Evolutionary conservation across 2,888 invertebrate species (phyloP).

Genomic region (Lycaena phlaeas): DNA sequence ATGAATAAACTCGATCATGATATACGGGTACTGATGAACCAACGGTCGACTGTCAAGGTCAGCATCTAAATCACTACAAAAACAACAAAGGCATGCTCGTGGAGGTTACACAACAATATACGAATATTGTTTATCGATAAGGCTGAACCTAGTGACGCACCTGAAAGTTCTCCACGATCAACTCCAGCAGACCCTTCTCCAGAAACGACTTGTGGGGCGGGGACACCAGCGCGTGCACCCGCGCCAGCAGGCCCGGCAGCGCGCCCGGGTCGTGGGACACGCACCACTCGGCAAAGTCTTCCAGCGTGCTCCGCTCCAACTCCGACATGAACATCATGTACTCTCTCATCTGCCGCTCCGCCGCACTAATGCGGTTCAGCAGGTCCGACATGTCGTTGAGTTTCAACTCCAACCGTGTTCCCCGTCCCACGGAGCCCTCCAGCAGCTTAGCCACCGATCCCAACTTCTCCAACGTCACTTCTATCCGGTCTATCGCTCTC

Average conservation of each 20-base stretch:
- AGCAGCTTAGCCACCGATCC: constrained; percentile 39
- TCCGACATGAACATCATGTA: constrained; percentile 67
- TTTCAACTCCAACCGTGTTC: constrained; percentile 69
- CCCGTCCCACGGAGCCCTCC: constrained; percentile 46
- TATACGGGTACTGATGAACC: too few species aligned
- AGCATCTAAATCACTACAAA: too few species aligned
- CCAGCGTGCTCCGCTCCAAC: constrained; percentile 76
- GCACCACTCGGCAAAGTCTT: constrained; percentile 79
- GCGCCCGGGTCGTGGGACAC: constrained; percentile 79
- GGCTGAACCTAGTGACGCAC: too few species aligned
- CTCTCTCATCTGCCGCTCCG: constrained; percentile 73
- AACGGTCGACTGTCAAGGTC: too few species aligned
- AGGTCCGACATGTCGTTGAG: constrained; percentile 76
- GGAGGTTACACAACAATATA: too few species aligned
- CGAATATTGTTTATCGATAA: too few species aligned
- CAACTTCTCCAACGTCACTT: constrained; percentile 39
- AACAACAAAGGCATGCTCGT: too few species aligned
- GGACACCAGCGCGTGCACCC: constrained; percentile 75
- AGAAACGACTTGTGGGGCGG: constrained; percentile 56
- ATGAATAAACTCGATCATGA: too few species aligned
- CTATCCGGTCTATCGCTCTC: constrained; percentile 42
- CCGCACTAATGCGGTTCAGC: constrained; percentile 71
- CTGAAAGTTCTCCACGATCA: constrained; percentile 48
- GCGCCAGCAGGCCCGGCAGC: constrained; percentile 76
- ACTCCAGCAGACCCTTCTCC: constrained; percentile 57